Percentiles rank a stretch among this genome's conserved stretches.
phyloP scores from a whole-genome alignment of 1,140 invertebrate species.

The Cyclina sinensis region DNA sequence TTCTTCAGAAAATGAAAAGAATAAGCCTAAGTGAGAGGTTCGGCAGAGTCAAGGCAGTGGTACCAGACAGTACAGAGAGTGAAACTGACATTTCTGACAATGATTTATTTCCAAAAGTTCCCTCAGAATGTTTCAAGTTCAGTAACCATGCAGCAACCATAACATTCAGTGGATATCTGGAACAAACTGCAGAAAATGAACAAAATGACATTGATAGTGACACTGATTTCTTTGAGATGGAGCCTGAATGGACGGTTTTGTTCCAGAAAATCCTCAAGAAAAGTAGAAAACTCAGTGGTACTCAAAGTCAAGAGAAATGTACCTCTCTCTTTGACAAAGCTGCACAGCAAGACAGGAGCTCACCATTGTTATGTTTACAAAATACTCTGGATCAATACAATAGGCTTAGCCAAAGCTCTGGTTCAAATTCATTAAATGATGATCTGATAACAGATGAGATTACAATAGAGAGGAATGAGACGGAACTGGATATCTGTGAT shows the following conservation, averaged over 20 bases:
- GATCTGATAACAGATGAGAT: neutral
- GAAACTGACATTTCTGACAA: conserved; percentile 9
- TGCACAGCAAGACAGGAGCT: neutral
- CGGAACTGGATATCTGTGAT: neutral
- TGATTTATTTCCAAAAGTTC: neutral
- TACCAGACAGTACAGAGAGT: neutral
- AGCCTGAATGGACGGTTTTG: neutral
- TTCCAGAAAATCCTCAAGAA: neutral
- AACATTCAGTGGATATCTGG: neutral
- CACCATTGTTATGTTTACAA: neutral
- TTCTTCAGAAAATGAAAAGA: conserved; percentile 4
- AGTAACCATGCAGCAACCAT: neutral
- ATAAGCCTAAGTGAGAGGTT: neutral
- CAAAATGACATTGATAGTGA: neutral
- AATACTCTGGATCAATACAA: conserved; percentile 7
- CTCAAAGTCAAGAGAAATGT: neutral
- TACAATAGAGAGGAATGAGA: conserved; percentile 1
- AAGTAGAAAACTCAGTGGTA: neutral
- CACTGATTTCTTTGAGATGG: neutral
- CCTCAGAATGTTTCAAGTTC: neutral
- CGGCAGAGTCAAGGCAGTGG: neutral
- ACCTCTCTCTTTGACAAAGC: neutral
- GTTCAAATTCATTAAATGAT: neutral
- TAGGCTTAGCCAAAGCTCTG: neutral
- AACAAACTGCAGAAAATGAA: neutral